Evolutionary conservation across 2,888 invertebrate genomes (phyloP).

Genomic region (Mesopsocus fuscifrons): DNA sequence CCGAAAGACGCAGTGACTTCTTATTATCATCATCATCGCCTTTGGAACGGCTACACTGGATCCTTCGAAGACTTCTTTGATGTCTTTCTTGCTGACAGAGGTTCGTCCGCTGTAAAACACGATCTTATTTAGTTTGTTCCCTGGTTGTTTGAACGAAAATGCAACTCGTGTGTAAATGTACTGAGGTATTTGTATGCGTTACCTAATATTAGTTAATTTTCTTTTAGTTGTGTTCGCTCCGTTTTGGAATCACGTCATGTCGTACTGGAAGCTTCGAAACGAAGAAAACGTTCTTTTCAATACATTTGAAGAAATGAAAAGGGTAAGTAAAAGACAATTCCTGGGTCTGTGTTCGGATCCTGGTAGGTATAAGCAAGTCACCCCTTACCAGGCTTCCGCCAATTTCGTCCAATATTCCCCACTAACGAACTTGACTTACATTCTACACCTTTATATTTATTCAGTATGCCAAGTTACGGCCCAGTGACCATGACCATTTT

Average conservation of each 20-base stretch:
- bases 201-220: conserved; percentile 8
- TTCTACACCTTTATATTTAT: no score
- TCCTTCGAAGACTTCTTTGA: conserved; percentile 21
- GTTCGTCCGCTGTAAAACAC: conserved; percentile 14
- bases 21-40: conserved; percentile 26
- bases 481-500: no score
- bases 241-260: conserved; percentile 22
- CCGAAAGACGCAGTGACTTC: conserved; percentile 29
- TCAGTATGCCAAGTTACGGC: no score
- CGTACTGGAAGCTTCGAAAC: conserved; percentile 21
- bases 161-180: neutral
- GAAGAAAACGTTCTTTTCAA: conserved; percentile 21
- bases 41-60: conserved; percentile 21
- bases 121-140: neutral
- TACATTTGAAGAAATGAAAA: conserved; percentile 23
- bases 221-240: conserved; percentile 21
- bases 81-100: conserved; percentile 19
- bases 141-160: no score
- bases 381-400: no score
- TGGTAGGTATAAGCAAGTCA: no score
- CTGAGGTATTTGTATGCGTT: neutral
- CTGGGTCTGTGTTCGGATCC: no score
- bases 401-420: no score
- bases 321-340: conserved; percentile 18
- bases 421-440: no score